Base-by-base conservation (phyloP, 2,888 invertebrate species). In the Drosophila paranaensis region DNA sequence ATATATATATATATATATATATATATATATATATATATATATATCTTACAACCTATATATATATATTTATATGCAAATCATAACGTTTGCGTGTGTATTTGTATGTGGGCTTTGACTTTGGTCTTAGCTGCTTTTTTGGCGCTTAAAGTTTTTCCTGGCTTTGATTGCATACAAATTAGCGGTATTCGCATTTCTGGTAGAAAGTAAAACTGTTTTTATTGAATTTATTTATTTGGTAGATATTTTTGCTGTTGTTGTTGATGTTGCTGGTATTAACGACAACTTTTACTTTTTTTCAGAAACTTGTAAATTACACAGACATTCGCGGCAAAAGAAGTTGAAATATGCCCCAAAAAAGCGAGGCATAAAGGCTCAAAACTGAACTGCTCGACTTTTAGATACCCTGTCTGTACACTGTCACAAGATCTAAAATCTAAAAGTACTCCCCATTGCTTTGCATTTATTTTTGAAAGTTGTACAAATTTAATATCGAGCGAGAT, bases 111-210 rank as follows among this genome's bases (percentile, higher is more conserved):
- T 71, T 71, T 71, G 66, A 64, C 71, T 79, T 78, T 70, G 56
- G 62, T 61, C 46, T 77, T 71, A 72, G 64, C 82, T 72, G 69
- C 70, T 72, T 73, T 71, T 80, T 63, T 65, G 60, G 56, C 53
- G 68, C 71, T 74, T 62, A 71, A 71, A 81, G 87, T 86, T 81
- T 81, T 88, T 82, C 69, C 75, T 72, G 74, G 64, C 88, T 79
- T 67, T 70, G 78, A 79, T 73, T 79, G 90, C 86, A 82, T 89
- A 86, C 83, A 82, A 89, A 89, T 88, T 85, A 88, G 79, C 83
- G 75, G 64, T 72, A 84, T 89, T 87, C 85, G 89, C 82, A 89
- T 88, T 82, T 89, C 85, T 76, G 86, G 77, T 87, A 87, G 90
- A 87, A 87, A 87, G 86, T 85, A 88, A 89, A 82, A 87, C 80